Conservation (phyloP, 2,888 invertebrate genomes). For the Argyra leucocephala region DNA sequence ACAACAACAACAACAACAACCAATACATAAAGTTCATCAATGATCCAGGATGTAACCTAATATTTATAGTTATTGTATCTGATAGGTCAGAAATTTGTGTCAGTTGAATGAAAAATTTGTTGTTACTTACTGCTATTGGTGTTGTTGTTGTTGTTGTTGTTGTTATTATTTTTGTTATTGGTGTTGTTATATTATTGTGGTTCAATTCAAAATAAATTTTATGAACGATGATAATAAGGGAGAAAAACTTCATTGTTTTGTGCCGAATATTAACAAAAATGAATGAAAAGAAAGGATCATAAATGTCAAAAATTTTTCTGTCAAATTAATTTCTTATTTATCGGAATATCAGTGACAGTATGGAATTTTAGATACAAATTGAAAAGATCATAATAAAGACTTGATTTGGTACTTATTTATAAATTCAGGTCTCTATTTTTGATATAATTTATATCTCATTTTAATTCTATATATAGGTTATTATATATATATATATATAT, state of each 20-base stretch:
- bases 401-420: too few species aligned
- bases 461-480: too few species aligned
- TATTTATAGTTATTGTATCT: not conserved
- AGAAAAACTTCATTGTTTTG: not conserved
- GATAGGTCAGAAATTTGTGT: conserved; percentile 6
- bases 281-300: not conserved
- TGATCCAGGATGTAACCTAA: not conserved
- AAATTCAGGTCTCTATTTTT: too few species aligned
- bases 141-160: too few species aligned
- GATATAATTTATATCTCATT: too few species aligned
- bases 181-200: too few species aligned
- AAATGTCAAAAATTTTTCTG: conserved; percentile 5
- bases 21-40: not conserved
- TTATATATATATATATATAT: too few species aligned
- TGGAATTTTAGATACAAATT: too few species aligned
- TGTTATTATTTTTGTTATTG: too few species aligned
- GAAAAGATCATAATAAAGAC: too few species aligned
- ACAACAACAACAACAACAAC: not conserved
- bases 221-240: not conserved
- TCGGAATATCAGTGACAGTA: too few species aligned
- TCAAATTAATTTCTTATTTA: conserved; percentile 3
- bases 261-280: not conserved
- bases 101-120: not conserved
- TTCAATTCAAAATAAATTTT: not conserved
- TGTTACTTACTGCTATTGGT: too few species aligned